Evolutionary conservation across 2,113 vertebrate species (phyloP), one percentile per base, ranked within the genome.

Genomic region (Chaetodon trifascialis): DNA sequence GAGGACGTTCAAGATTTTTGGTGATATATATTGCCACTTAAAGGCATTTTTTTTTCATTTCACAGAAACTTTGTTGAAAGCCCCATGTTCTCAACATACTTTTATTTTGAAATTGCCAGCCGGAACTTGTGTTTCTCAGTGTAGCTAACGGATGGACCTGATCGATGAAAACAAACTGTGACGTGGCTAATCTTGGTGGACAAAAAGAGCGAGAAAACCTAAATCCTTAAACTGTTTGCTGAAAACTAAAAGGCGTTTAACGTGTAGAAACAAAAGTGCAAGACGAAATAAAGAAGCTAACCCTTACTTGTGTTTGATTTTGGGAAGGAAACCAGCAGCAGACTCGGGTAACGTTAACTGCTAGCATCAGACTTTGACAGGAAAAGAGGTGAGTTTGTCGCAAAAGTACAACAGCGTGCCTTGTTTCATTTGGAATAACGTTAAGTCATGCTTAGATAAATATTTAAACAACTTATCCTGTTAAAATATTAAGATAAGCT

Each of bases 101-200:
- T 73, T 90, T 92, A 80, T 82, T 92, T 23, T 88, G 90, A 87
- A 91, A 19, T 2, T 0, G 0, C 0, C 0, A 4, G 58, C 71
- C 58, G 86, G 82, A 91, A 67, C 0, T 1, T 1, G 0, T 44
- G 0, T 1, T 16, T 17, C 7, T 19, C 1, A 1, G 3, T 11
- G 0, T 0, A 0, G 38, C 40, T 47, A 15, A 8, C 51, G 0
- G 12, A 19, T 15, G 14, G 8, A 46, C 1, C 4, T 19, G 52
- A 0, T 12, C 1, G 23, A 73, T 76, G 58, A 81, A 76, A 89
- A 89, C 84, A 88, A 58, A 73, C 58, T 79, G 73, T 91, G 91
- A 94, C 93, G 91, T 94, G 91, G 90, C 93, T 91, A 75, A 89
- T 77, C 63, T 36, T 19, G 23, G 11, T 2, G 51, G 38, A 78